These are phyloP conservation scores for Microtus oregoni DNA, from an alignment of 2,113 vertebrate genomes.

Conservation along the genomic window DNA sequence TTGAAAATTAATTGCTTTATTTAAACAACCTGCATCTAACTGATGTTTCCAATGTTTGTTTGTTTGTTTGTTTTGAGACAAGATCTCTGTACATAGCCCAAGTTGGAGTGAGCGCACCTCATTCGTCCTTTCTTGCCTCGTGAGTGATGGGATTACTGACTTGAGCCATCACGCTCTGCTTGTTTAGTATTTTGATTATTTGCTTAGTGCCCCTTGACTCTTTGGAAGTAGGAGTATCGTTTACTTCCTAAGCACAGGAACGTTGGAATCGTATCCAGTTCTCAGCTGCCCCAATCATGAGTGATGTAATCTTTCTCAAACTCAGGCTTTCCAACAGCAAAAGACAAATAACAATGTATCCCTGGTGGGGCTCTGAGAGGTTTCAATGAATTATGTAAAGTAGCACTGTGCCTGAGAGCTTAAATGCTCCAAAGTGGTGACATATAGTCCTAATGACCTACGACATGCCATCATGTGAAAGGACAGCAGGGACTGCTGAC, in stretches of 20 bases:
- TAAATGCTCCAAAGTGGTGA: background rate
- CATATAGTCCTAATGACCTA: background rate
- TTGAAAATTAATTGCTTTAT: background rate
- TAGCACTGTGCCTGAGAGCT: background rate
- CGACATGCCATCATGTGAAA: background rate
- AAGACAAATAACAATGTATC: background rate
- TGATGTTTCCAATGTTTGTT: background rate
- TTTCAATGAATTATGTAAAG: background rate
- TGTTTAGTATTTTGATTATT: conserved; percentile 16
- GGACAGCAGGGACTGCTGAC: background rate
- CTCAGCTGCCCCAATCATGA: background rate
- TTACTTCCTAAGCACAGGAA: background rate
- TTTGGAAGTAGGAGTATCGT: background rate
- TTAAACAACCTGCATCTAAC: background rate
- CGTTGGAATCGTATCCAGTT: background rate
- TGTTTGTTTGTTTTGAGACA: background rate
- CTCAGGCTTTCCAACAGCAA: background rate
- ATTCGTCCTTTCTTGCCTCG: background rate
- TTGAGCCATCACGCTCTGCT: background rate
- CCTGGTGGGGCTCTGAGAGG: background rate
- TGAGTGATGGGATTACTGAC: background rate
- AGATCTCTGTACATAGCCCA: background rate
- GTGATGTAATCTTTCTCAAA: background rate
- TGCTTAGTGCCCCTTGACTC: background rate
- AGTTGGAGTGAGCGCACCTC: background rate